Base-by-base conservation (phyloP, 2,113 vertebrate genomes). In the Poeciliopsis prolifica region DNA sequence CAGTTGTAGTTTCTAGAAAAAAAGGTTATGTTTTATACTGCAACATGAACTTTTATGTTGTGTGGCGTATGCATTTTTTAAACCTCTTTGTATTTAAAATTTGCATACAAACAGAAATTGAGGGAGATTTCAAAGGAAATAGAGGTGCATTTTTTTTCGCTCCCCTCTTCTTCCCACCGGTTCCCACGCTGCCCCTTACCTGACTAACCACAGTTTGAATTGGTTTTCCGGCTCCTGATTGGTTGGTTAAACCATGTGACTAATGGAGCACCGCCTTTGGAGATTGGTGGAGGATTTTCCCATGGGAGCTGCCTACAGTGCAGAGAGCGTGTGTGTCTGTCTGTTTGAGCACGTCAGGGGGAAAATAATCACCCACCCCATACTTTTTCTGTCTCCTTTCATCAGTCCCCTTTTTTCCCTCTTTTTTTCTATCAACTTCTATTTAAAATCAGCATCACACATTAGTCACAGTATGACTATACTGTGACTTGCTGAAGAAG, bases 131-230 rank as follows among this genome's bases (percentile, higher is more conserved):
- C 62, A 71, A 80, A 85, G 31, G 74, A 69, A 78, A 75, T 72
- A 24, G 48, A 63, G 72, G 35, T 60, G 75, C 73, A 17, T 6
- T 40, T 79, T 40, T 79, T 65, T 66, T 9, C 24, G 60, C 63
- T 84, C 64, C 71, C 42, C 67, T 68, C 33, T 48, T 72, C 70
- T 30, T 79, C 70, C 68, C 78, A 73, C 44, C 63, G n/a, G 81
- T 94, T 94, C 93, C 92, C 94, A 94, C 90, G 85, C 90, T 90
- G 79, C 66, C 84, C 79, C 80, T 91, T 92, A 94, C 93, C 94
- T 95, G 94, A 92, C 89, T 87, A 76, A 73, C 88, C 85, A 81
- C 89, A 82, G 76, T 94, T 95, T 94, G 89, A 95, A 95, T 94
- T 89, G 90, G 92, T 93, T 92, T 92, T 88, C 87, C 63, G 17